These are phyloP conservation scores for Eupelmus urozonus DNA, from an alignment of 2,888 invertebrate genomes.

Conservation along the genomic window DNA sequence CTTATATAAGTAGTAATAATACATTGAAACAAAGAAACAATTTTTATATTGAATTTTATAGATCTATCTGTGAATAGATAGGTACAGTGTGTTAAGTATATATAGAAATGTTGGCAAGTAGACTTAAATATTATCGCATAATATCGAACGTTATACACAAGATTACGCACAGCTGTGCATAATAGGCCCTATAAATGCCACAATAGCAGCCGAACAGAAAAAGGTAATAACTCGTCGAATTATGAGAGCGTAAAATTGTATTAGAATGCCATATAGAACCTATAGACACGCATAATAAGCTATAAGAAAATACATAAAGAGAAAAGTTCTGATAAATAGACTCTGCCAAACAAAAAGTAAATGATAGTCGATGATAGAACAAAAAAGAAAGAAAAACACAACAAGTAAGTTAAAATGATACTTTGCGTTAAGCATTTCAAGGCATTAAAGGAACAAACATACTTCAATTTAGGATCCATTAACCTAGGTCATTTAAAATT, in stretches of 20 bases:
- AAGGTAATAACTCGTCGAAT: constrained; percentile 40
- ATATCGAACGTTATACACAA: constrained; percentile 20
- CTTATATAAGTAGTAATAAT: not conserved
- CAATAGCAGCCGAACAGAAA: constrained; percentile 6
- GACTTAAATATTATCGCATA: constrained; percentile 7
- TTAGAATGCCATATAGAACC: no score
- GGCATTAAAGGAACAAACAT: no score
- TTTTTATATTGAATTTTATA: not conserved
- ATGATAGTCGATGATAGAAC: no score
- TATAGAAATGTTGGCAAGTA: constrained; percentile 7
- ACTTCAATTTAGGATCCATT: no score
- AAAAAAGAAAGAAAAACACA: no score
- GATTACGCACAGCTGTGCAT: constrained; percentile 23
- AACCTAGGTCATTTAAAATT: no score
- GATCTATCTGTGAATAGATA: not conserved
- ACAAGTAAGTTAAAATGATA: no score
- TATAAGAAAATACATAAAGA: no score
- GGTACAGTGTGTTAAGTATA: not conserved
- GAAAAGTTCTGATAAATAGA: no score
- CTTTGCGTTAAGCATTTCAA: no score
- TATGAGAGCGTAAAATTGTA: constrained; percentile 38
- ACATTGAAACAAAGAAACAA: not conserved
- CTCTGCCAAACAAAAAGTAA: no score
- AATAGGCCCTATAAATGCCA: constrained; percentile 32
- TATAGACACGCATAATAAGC: no score